These are phyloP conservation scores for Anoplius nigerrimus DNA, from an alignment of 2,888 invertebrate species.

Conservation along the genomic window DNA sequence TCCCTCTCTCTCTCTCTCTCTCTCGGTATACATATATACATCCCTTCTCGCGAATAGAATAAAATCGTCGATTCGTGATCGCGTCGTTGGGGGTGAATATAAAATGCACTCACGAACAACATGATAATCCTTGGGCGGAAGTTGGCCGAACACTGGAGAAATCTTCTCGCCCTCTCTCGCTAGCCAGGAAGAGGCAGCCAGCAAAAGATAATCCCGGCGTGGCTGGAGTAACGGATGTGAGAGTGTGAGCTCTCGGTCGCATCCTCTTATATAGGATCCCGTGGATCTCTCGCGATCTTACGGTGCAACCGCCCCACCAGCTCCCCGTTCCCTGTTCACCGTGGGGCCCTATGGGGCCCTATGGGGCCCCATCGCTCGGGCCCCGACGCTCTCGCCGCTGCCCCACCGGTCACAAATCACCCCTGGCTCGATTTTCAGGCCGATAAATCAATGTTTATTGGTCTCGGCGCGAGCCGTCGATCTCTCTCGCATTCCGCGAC, in stretches of 20 bases:
- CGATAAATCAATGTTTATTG: slow-evolving; percentile 73
- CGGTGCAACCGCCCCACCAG: too few species aligned
- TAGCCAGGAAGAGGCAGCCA: slow-evolving; percentile 12
- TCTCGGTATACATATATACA: background rate
- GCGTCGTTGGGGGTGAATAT: too few species aligned
- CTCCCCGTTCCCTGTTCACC: slow-evolving; percentile 21
- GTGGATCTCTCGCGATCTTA: slow-evolving; percentile 22
- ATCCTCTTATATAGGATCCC: slow-evolving; percentile 69
- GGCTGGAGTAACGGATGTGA: slow-evolving; percentile 57
- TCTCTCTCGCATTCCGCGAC: slow-evolving; percentile 40
- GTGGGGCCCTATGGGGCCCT: slow-evolving; percentile 38
- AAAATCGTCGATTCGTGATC: background rate
- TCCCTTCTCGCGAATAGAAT: too few species aligned
- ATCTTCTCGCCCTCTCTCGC: slow-evolving; percentile 20
- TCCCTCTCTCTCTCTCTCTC: slow-evolving; percentile 9
- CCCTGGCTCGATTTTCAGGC: slow-evolving; percentile 68
- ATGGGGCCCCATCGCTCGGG: slow-evolving; percentile 44
- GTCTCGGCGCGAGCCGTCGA: slow-evolving; percentile 50
- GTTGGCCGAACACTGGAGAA: slow-evolving; percentile 7
- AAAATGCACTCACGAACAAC: background rate
- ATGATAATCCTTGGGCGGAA: slow-evolving; percentile 10
- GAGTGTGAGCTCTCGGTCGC: slow-evolving; percentile 57
- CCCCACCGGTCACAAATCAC: slow-evolving; percentile 68
- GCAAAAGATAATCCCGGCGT: slow-evolving; percentile 43
- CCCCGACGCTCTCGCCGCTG: slow-evolving; percentile 39